Conservation (phyloP, 2,797 vertebrate genomes). For the Diglossa cyanea region DNA sequence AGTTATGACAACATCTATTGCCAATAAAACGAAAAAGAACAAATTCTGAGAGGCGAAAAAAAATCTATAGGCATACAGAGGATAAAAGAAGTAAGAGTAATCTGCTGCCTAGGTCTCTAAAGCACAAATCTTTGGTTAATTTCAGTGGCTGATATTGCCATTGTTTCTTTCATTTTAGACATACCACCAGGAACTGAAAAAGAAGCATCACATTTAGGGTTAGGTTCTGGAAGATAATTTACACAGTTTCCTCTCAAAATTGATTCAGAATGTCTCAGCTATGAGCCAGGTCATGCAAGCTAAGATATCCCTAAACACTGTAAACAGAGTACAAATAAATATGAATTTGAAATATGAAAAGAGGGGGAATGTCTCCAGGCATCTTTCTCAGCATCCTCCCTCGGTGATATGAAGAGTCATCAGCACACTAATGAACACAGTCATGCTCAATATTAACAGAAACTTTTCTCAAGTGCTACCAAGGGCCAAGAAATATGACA, state of each 20-base stretch:
- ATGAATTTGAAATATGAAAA: neutral
- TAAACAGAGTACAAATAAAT: neutral
- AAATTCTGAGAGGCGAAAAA: neutral
- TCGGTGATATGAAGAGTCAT: neutral
- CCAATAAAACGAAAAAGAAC: constrained; percentile 21
- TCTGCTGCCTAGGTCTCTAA: neutral
- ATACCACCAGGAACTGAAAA: neutral
- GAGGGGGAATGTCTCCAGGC: neutral
- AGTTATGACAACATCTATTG: constrained; percentile 3
- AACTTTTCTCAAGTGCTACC: neutral
- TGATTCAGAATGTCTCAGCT: neutral
- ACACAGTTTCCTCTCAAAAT: neutral
- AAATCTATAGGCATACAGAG: neutral
- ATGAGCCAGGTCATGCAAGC: neutral
- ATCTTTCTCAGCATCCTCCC: neutral
- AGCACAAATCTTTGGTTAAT: constrained; percentile 16
- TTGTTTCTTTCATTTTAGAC: constrained; percentile 2
- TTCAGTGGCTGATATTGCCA: neutral
- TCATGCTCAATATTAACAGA: neutral
- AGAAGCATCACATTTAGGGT: neutral
- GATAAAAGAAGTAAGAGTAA: neutral
- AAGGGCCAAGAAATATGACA: neutral
- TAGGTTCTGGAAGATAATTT: neutral
- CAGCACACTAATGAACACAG: neutral
- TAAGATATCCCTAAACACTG: neutral